Evolutionary conservation across 2,113 vertebrate species (phyloP).

Genomic region (Spheniscus mendiculus): DNA sequence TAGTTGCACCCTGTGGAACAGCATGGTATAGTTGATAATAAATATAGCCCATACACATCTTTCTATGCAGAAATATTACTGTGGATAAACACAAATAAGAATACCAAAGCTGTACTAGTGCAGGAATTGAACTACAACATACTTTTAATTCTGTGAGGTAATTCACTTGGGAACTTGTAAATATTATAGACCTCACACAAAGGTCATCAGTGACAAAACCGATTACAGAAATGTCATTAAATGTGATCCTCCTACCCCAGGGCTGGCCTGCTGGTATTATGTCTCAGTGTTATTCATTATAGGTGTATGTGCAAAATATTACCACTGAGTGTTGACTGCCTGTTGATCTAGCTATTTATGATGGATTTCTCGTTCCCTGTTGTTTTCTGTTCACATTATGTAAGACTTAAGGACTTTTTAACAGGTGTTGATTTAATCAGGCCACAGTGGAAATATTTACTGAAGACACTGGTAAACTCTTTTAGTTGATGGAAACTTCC

Average conservation of each 20-base stretch:
- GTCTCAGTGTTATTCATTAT: not conserved
- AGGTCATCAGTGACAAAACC: not conserved
- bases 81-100: not conserved
- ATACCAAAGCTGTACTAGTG: not conserved
- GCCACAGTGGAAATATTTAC: not conserved
- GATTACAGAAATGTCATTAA: not conserved
- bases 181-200: not conserved
- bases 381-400: not conserved
- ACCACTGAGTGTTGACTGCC: too few species aligned
- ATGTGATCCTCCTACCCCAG: not conserved
- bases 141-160: not conserved
- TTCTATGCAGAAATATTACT: not conserved
- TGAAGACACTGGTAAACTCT: not conserved
- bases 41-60: not conserved
- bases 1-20: not conserved
- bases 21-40: not conserved
- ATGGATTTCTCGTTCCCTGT: not conserved
- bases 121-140: not conserved
- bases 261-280: not conserved
- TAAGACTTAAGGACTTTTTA: not conserved
- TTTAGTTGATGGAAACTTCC: not conserved
- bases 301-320: not conserved
- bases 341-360: not conserved
- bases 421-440: not conserved
- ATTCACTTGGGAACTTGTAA: not conserved